Conservation (phyloP, 2,888 invertebrate species). For the Chloroclystis v-ata region DNA sequence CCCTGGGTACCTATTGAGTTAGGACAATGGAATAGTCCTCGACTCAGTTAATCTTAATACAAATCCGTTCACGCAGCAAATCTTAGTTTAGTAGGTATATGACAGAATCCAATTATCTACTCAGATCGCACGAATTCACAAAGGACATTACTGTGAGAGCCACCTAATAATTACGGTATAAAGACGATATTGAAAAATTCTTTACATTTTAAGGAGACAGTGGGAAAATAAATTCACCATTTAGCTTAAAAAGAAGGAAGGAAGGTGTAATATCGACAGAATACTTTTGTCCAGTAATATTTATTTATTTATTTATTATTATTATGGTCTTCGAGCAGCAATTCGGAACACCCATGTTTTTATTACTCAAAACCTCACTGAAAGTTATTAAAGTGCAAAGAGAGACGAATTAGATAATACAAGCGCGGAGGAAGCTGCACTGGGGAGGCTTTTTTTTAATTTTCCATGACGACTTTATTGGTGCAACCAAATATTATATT, state of each 20-base stretch:
- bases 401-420: too few species aligned
- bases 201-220: slow-evolving; percentile 36
- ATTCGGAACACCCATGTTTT: slow-evolving; percentile 16
- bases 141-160: slow-evolving; percentile 17
- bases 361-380: too few species aligned
- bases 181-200: slow-evolving; percentile 35
- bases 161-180: slow-evolving; percentile 26
- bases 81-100: slow-evolving; percentile 17
- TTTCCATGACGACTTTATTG: too few species aligned
- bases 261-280: slow-evolving; percentile 35
- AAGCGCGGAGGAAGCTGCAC: too few species aligned
- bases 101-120: slow-evolving; percentile 18
- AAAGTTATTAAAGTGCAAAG: too few species aligned
- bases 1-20: background rate
- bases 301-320: too few species aligned
- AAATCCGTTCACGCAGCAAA: slow-evolving; percentile 13
- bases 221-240: slow-evolving; percentile 38
- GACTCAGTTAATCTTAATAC: slow-evolving; percentile 4
- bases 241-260: slow-evolving; percentile 38
- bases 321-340: slow-evolving; percentile 39
- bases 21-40: background rate
- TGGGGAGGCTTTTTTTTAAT: too few species aligned
- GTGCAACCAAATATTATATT: too few species aligned
- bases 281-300: too few species aligned
- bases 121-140: slow-evolving; percentile 12